A percentile compares a stretch with the other conserved stretches of the same genome.
Evolutionary conservation across 1,140 invertebrate genomes (phyloP).

Genomic region (Daktulosphaira vitifoliae): DNA sequence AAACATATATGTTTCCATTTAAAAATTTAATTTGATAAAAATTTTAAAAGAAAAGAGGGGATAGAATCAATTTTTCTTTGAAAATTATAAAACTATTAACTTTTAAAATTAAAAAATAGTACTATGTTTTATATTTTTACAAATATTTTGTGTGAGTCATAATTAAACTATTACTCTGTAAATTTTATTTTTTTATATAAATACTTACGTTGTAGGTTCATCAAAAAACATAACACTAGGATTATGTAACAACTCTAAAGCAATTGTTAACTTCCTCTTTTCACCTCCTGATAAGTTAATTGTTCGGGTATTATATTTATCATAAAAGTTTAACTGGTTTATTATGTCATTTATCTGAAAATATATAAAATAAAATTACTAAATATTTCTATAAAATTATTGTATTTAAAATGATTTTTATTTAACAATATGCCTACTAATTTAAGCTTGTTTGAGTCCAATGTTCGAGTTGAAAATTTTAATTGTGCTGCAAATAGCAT

Average conservation of each 20-base stretch:
- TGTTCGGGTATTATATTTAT: slow-evolving; percentile 53
- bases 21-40: too few relatives aligned
- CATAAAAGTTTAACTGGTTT: slow-evolving; percentile 19
- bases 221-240: slow-evolving; percentile 87
- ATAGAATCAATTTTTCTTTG: not conserved
- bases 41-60: too few relatives aligned
- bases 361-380: not conserved
- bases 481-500: slow-evolving; percentile 75
- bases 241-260: slow-evolving; percentile 76
- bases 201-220: slow-evolving; percentile 77
- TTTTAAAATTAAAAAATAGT: not conserved
- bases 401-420: not conserved
- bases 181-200: too few relatives aligned
- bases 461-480: slow-evolving; percentile 55
- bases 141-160: too few relatives aligned
- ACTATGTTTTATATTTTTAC: too few relatives aligned
- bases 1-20: too few relatives aligned
- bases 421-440: slow-evolving; percentile 23
- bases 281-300: slow-evolving; percentile 77
- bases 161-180: too few relatives aligned
- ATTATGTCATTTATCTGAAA: slow-evolving; percentile 34
- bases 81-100: too few relatives aligned
- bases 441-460: slow-evolving; percentile 15
- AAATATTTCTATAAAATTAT: too few relatives aligned
- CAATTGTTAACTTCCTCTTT: slow-evolving; percentile 76